These are phyloP conservation scores for Periophthalmodon schlosseri DNA, from an alignment of 2,113 vertebrate species.

Conservation along the genomic window DNA sequence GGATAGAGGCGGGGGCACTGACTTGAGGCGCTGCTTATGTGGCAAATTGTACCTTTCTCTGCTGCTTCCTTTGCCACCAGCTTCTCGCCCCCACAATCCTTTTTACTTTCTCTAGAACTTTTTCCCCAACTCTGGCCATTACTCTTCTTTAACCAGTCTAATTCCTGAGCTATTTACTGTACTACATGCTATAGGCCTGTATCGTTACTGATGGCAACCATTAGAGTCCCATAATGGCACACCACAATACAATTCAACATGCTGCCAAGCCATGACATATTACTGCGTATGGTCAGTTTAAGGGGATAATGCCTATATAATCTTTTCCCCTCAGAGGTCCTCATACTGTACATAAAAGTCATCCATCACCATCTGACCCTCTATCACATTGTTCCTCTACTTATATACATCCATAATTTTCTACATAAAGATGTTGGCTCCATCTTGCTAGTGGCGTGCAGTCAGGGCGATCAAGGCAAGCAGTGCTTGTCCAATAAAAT, in stretches of 20 bases:
- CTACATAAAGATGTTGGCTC: no score
- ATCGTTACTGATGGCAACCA: background rate
- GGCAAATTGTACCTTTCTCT: slow-evolving; percentile 26
- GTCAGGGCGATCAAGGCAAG: no score
- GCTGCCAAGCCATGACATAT: background rate
- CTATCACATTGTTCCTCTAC: background rate
- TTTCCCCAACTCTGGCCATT: background rate
- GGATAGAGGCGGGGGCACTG: background rate
- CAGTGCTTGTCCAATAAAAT: no score
- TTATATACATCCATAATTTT: background rate
- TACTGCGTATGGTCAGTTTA: background rate
- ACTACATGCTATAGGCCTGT: background rate
- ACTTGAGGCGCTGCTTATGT: slow-evolving; percentile 20
- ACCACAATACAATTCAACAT: background rate
- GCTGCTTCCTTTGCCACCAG: background rate
- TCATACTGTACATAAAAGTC: background rate
- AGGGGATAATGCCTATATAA: background rate
- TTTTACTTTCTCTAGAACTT: background rate
- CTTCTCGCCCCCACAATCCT: background rate
- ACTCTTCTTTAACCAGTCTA: background rate
- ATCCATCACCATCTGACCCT: background rate
- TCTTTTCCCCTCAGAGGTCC: background rate
- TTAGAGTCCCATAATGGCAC: background rate
- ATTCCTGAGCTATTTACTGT: background rate
- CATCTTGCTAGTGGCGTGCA: no score